phyloP scores from a whole-genome alignment of 2,888 invertebrate species.

The Drosophila subquinaria region DNA sequence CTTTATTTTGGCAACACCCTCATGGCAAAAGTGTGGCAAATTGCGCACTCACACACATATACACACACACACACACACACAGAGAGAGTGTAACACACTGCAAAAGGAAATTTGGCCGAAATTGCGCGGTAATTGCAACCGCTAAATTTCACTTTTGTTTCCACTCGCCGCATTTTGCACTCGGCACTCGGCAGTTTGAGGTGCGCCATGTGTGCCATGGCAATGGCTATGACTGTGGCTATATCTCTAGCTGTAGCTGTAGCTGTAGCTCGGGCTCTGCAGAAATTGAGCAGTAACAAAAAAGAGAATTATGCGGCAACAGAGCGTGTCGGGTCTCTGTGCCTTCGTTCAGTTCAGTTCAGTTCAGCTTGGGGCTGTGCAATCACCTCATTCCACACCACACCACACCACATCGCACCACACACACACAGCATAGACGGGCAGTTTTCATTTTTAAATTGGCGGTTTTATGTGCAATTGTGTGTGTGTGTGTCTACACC shows the following conservation, averaged over 20 bases:
- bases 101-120: constrained; percentile 74
- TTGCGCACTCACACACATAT: constrained; percentile 48
- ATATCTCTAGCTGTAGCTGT: not conserved
- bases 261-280: constrained; percentile 11
- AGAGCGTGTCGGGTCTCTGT: constrained; percentile 45
- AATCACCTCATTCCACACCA: not conserved
- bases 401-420: constrained; percentile 6
- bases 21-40: constrained; percentile 73
- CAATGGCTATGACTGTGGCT: constrained; percentile 21
- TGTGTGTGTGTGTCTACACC: constrained; percentile 45
- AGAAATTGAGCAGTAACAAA: constrained; percentile 76
- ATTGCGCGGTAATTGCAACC: constrained; percentile 80
- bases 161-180: constrained; percentile 1
- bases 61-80: constrained; percentile 12
- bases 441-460: constrained; percentile 82
- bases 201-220: constrained; percentile 39
- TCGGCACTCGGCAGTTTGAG: constrained; percentile 13
- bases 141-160: constrained; percentile 81
- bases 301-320: constrained; percentile 69
- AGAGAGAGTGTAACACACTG: constrained; percentile 31
- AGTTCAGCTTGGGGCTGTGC: constrained; percentile 1
- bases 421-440: constrained; percentile 55
- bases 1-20: constrained; percentile 51
- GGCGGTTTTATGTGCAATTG: constrained; percentile 81
- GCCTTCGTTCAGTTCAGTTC: not conserved